phyloP scores from a whole-genome alignment of 2,797 vertebrate genomes.

The Chrysocyon brachyurus region DNA sequence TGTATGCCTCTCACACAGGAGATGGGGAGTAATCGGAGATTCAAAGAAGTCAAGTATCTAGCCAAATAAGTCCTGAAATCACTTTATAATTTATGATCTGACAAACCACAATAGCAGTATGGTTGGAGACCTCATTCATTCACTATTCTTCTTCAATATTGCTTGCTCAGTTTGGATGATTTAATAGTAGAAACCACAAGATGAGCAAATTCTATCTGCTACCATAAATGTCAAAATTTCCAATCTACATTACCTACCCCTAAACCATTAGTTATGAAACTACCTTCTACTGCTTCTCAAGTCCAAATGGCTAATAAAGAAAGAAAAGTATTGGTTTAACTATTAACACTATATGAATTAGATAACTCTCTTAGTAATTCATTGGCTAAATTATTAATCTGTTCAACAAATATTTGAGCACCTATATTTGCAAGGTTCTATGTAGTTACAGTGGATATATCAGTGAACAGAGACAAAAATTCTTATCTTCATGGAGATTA shows the following conservation, averaged over 20 bases:
- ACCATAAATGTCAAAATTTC: conserved; percentile 60
- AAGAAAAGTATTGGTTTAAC: neutral
- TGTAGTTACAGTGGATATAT: neutral
- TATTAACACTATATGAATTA: neutral
- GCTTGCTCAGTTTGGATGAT: conserved; percentile 10
- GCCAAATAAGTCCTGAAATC: neutral
- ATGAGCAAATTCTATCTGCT: conserved; percentile 52
- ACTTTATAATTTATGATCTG: conserved; percentile 37
- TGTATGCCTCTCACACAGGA: neutral
- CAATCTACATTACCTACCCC: neutral
- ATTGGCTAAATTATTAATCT: neutral
- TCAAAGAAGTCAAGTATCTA: neutral
- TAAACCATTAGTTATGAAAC: neutral
- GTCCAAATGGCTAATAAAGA: conserved; percentile 16
- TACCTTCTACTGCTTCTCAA: neutral
- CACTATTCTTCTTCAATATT: conserved; percentile 28
- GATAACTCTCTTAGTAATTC: neutral
- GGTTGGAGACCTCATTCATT: neutral
- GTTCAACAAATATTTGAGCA: conserved; percentile 15
- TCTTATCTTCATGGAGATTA: neutral
- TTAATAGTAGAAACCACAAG: conserved; percentile 43
- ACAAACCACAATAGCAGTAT: neutral
- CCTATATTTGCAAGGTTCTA: neutral
- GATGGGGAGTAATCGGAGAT: neutral
- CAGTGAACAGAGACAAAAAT: neutral